phyloP scores from a whole-genome alignment of 2,113 vertebrate genomes.

The Tenrec ecaudatus region DNA sequence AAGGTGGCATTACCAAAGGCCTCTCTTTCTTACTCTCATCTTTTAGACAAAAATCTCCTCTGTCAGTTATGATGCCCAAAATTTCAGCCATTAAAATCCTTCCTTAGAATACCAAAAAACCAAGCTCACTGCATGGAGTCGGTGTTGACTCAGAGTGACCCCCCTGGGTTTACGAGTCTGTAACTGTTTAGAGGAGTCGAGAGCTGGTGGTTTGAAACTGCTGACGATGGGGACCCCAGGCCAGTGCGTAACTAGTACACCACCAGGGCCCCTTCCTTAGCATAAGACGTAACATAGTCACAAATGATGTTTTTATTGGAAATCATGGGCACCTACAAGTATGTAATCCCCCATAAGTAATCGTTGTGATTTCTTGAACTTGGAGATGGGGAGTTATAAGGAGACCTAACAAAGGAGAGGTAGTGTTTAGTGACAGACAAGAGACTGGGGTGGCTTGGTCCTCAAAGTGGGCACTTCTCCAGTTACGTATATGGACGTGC shows the following conservation, averaged over 20 bases:
- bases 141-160: no score
- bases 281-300: not conserved
- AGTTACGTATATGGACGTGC: not conserved
- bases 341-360: not conserved
- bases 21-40: not conserved
- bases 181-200: no score
- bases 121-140: no score
- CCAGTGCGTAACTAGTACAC: no score
- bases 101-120: not conserved
- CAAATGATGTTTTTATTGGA: not conserved
- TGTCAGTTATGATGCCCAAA: not conserved
- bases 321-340: not conserved
- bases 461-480: not conserved
- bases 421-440: not conserved
- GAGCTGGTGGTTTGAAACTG: no score
- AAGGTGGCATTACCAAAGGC: not conserved
- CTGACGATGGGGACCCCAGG: no score
- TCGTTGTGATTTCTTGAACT: constrained; percentile 18
- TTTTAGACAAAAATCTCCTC: not conserved
- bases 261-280: no score
- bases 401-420: not conserved
- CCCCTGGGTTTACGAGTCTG: no score
- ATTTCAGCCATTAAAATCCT: constrained; percentile 6
- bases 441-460: not conserved
- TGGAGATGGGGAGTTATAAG: not conserved